Conservation (phyloP, 2,113 vertebrate genomes). For the Heterochromis multidens region DNA sequence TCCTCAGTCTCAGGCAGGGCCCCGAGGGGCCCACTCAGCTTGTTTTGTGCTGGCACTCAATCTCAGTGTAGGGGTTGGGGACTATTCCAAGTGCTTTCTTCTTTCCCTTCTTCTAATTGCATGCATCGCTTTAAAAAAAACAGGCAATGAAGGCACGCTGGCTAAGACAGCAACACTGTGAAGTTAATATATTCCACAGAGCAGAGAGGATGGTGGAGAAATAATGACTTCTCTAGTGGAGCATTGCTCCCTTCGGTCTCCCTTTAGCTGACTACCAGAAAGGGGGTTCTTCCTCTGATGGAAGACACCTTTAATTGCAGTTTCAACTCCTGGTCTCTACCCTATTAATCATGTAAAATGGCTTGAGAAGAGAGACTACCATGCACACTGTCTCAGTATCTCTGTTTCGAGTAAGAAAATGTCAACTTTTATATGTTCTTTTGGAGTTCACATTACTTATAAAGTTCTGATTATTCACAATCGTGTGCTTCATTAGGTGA, state of each 20-base stretch:
- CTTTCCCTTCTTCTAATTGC: slow-evolving; percentile 80
- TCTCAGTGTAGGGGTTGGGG: slow-evolving; percentile 76
- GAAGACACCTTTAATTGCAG: slow-evolving; percentile 67
- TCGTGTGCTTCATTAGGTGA: slow-evolving; percentile 53
- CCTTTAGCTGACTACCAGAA: slow-evolving; percentile 53
- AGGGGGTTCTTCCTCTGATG: slow-evolving; percentile 55
- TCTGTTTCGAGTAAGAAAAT: slow-evolving; percentile 14
- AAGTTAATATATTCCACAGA: slow-evolving; percentile 74
- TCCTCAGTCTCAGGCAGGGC: slow-evolving; percentile 59
- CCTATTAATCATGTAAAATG: slow-evolving; percentile 62
- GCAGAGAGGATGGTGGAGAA: slow-evolving; percentile 54
- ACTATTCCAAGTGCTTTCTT: slow-evolving; percentile 77
- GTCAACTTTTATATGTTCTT: slow-evolving; percentile 19
- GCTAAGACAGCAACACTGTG: slow-evolving; percentile 72
- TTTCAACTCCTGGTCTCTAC: slow-evolving; percentile 47
- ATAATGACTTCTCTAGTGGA: slow-evolving; percentile 70
- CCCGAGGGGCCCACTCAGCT: slow-evolving; percentile 66
- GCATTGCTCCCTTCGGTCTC: slow-evolving; percentile 55
- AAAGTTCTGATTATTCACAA: slow-evolving; percentile 16
- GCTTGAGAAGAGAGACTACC: slow-evolving; percentile 17
- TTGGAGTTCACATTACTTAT: background rate
- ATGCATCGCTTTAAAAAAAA: slow-evolving; percentile 68
- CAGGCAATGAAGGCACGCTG: slow-evolving; percentile 68
- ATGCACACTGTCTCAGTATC: background rate
- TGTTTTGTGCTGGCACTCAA: slow-evolving; percentile 74